A percentile compares a stretch with the other conserved stretches of the same genome.
These are phyloP conservation scores for Dione juno DNA, from an alignment of 2,888 invertebrate genomes.

Conservation along the genomic window DNA sequence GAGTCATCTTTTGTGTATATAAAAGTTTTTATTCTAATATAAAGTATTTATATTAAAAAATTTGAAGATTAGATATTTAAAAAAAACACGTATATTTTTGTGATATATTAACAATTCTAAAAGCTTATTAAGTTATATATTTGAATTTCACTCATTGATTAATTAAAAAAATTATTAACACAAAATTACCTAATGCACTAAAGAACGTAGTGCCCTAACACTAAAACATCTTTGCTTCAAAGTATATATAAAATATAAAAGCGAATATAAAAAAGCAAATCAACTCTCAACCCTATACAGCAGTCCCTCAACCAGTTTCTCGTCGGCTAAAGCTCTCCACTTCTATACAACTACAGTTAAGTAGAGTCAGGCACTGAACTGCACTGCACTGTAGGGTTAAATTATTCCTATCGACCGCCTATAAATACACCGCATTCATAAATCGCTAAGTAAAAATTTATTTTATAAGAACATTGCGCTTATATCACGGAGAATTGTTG, in stretches of 20 bases:
- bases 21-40: not conserved
- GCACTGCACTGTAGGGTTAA: conserved; percentile 23
- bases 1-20: conserved; percentile 1
- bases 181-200: too few relatives aligned
- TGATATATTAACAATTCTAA: too few relatives aligned
- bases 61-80: too few relatives aligned
- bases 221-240: too few relatives aligned
- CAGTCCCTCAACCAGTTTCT: conserved; percentile 17
- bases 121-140: too few relatives aligned
- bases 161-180: too few relatives aligned
- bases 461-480: conserved; percentile 11
- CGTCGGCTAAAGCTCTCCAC: conserved; percentile 16
- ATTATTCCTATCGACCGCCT: conserved; percentile 33
- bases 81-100: too few relatives aligned
- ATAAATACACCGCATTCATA: conserved; percentile 40
- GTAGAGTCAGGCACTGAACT: not conserved
- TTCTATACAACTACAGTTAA: conserved; percentile 4
- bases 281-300: conserved; percentile 17
- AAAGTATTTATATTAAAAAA: too few relatives aligned
- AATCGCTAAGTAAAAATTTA: conserved; percentile 34
- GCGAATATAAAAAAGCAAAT: too few relatives aligned
- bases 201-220: too few relatives aligned
- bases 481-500: conserved; percentile 10
- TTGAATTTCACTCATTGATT: too few relatives aligned
- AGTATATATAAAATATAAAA: too few relatives aligned